phyloP scores from a whole-genome alignment of 2,888 invertebrate species.

The Agriopis marginaria region DNA sequence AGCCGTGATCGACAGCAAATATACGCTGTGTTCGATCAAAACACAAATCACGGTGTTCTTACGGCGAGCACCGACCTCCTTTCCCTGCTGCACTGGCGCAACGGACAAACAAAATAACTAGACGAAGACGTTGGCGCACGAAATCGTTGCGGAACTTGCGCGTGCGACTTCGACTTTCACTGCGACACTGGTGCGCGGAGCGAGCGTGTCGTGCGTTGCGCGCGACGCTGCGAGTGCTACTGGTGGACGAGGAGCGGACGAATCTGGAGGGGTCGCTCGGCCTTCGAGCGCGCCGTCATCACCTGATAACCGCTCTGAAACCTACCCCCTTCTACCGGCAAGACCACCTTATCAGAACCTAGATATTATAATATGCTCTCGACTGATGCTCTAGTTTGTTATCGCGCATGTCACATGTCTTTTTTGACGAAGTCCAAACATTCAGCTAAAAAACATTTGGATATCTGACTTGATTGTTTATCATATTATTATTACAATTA shows the following conservation, averaged over 20 bases:
- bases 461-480: conserved; percentile 9
- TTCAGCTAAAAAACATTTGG: conserved; percentile 20
- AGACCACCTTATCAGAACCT: conserved; percentile 55
- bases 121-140: conserved; percentile 80
- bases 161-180: conserved; percentile 84
- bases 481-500: neutral
- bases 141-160: conserved; percentile 77
- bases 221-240: conserved; percentile 75
- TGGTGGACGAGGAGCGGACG: conserved; percentile 57
- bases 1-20: conserved; percentile 56
- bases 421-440: conserved; percentile 37
- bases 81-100: conserved; percentile 84
- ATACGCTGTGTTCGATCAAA: conserved; percentile 30
- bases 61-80: conserved; percentile 82
- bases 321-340: conserved; percentile 61
- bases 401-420: conserved; percentile 49
- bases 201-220: conserved; percentile 73
- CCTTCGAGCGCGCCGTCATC: conserved; percentile 58
- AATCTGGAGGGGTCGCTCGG: conserved; percentile 62
- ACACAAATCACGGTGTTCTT: conserved; percentile 72
- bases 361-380: conserved; percentile 50
- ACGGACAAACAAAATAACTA: conserved; percentile 83
- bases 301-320: conserved; percentile 67
- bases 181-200: conserved; percentile 66
- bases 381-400: conserved; percentile 54